phyloP scores from a whole-genome alignment of 1,140 invertebrate species.

The Anastrepha obliqua region DNA sequence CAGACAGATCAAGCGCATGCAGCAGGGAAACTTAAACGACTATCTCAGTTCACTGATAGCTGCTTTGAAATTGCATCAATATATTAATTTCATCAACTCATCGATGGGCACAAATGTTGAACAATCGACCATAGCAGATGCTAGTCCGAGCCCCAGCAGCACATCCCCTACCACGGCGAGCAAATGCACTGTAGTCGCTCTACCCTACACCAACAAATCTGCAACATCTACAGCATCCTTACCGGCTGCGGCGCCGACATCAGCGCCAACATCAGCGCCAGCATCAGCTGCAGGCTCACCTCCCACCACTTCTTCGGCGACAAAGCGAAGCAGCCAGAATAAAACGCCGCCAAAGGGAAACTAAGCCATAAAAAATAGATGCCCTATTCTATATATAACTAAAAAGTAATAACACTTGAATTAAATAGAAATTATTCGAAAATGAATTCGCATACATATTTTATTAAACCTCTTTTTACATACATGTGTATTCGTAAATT shows the following conservation, averaged over 20 bases:
- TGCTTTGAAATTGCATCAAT: conserved; percentile 79
- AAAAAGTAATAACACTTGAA: conserved; percentile 24
- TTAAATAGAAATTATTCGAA: conserved; percentile 15
- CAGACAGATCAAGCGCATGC: conserved; percentile 77
- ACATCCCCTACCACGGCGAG: background rate
- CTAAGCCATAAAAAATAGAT: conserved; percentile 25
- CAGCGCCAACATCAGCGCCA: background rate
- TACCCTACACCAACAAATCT: background rate
- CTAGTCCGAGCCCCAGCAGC: background rate
- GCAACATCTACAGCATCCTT: background rate
- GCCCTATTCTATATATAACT: background rate
- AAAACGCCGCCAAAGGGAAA: conserved; percentile 36
- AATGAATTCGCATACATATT: conserved; percentile 15
- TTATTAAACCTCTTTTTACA: background rate
- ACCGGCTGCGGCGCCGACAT: background rate
- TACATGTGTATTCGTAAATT: background rate
- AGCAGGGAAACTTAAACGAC: conserved; percentile 78
- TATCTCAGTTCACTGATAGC: conserved; percentile 79
- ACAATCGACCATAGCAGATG: conserved; percentile 64
- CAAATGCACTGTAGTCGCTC: background rate
- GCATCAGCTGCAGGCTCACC: background rate
- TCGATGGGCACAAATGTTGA: conserved; percentile 73
- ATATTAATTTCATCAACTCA: conserved; percentile 75
- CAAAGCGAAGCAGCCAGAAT: background rate
- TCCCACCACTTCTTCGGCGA: background rate